Percentiles rank a stretch among this genome's conserved stretches.
phyloP scores from a whole-genome alignment of 2,888 invertebrate species.

The Latrodectus hesperus region DNA sequence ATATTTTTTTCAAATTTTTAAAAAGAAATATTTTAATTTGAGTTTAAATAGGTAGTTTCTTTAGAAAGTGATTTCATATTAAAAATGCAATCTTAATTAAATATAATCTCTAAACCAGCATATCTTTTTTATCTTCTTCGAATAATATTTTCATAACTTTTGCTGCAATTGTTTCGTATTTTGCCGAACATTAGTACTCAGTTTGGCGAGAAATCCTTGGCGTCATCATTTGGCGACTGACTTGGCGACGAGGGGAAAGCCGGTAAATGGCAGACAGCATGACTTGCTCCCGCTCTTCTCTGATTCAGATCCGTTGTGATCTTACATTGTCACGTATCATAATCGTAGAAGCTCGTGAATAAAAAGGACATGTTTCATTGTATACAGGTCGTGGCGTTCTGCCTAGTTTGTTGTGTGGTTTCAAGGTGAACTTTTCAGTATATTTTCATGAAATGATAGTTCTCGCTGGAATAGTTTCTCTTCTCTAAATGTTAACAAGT shows the following conservation, averaged over 20 bases:
- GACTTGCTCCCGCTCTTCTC: constrained; percentile 7
- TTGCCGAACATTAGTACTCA: not conserved
- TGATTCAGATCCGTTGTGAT: constrained; percentile 6
- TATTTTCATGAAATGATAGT: not conserved
- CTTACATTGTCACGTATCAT: too few relatives aligned
- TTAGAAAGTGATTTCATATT: too few relatives aligned
- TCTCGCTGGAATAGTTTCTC: not conserved
- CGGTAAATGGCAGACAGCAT: constrained; percentile 39
- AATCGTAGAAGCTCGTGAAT: too few relatives aligned
- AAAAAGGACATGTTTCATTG: constrained; percentile 3
- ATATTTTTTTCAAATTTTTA: too few relatives aligned
- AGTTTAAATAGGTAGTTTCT: too few relatives aligned
- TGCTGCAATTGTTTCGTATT: not conserved
- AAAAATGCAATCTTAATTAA: too few relatives aligned
- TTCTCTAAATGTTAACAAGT: not conserved
- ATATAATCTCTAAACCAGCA: too few relatives aligned
- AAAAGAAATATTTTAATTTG: too few relatives aligned
- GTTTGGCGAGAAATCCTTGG: not conserved
- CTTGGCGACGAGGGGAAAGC: constrained; percentile 21
- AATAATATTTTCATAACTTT: too few relatives aligned
- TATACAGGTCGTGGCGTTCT: not conserved
- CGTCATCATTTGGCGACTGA: constrained; percentile 3
- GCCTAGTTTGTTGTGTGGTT: constrained; percentile 8
- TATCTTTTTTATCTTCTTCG: too few relatives aligned
- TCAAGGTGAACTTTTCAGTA: constrained; percentile 29